A percentile compares a stretch with the other conserved stretches of the same genome.
phyloP scores from a whole-genome alignment of 2,113 vertebrate genomes.

The Tyto alba region DNA sequence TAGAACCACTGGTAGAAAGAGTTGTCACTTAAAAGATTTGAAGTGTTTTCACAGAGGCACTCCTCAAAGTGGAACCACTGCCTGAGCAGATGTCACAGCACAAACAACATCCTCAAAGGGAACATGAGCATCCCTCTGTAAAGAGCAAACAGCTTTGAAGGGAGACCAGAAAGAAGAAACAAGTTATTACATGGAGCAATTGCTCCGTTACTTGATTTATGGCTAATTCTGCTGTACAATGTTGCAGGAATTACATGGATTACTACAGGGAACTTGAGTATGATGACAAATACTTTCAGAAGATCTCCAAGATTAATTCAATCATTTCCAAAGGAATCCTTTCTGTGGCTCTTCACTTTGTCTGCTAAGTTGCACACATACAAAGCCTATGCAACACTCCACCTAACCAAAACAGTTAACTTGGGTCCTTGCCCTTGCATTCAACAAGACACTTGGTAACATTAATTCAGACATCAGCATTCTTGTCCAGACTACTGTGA shows the following conservation, averaged over 20 bases:
- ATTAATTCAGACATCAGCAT: accelerated
- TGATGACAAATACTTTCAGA: neutral
- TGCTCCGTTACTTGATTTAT: neutral
- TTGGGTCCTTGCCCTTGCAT: neutral
- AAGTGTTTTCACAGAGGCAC: neutral
- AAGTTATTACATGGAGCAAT: neutral
- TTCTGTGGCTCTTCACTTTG: neutral
- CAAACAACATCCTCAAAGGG: neutral
- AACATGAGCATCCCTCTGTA: neutral
- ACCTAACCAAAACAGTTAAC: neutral
- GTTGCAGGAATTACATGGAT: neutral
- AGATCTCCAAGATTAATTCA: neutral
- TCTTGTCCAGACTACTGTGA: neutral
- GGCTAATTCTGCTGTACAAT: neutral
- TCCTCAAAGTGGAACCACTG: neutral
- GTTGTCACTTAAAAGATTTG: neutral
- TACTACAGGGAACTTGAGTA: neutral
- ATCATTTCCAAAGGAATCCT: neutral
- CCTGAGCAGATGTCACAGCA: neutral
- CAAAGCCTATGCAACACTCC: neutral
- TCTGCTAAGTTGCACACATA: accelerated
- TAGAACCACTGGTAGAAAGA: neutral
- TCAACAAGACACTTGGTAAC: neutral
- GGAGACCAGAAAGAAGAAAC: neutral
- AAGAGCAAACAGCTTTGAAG: neutral